These are phyloP conservation scores for Pseudococcus viburni DNA, from an alignment of 2,888 invertebrate species.

Conservation along the genomic window DNA sequence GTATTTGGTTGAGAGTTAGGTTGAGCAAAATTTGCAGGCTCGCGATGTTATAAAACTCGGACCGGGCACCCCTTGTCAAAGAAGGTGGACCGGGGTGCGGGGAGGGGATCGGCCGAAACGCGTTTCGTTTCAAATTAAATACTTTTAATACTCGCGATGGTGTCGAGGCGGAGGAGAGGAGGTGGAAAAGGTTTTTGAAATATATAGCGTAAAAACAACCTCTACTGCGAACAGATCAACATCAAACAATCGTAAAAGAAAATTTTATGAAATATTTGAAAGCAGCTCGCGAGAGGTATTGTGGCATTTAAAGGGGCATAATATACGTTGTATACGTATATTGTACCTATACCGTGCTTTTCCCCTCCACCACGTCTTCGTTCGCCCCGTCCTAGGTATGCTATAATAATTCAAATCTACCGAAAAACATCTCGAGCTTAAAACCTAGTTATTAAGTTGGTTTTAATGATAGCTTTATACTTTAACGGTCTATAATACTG, in stretches of 20 bases:
- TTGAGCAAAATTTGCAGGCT: not conserved
- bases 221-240: conserved; percentile 29
- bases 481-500: conserved; percentile 58
- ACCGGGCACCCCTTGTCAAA: not conserved
- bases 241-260: conserved; percentile 58
- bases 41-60: conserved; percentile 1
- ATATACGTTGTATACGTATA: conserved; percentile 20
- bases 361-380: not conserved
- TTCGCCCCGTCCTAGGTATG: not conserved
- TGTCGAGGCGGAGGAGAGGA: not conserved
- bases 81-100: not conserved
- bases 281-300: conserved; percentile 8
- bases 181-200: not conserved
- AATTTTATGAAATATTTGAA: conserved; percentile 56
- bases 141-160: conserved; percentile 20
- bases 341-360: not conserved
- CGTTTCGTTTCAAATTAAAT: conserved; percentile 28
- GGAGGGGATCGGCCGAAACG: not conserved
- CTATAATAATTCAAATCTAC: conserved; percentile 55
- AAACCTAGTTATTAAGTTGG: conserved; percentile 57
- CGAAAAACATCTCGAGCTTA: conserved; percentile 53
- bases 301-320: conserved; percentile 4
- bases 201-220: conserved; percentile 21
- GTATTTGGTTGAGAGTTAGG: conserved; percentile 24
- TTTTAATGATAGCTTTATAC: conserved; percentile 58